These are phyloP conservation scores for Junonia oenone DNA, from an alignment of 2,888 invertebrate genomes.

Conservation along the genomic window DNA sequence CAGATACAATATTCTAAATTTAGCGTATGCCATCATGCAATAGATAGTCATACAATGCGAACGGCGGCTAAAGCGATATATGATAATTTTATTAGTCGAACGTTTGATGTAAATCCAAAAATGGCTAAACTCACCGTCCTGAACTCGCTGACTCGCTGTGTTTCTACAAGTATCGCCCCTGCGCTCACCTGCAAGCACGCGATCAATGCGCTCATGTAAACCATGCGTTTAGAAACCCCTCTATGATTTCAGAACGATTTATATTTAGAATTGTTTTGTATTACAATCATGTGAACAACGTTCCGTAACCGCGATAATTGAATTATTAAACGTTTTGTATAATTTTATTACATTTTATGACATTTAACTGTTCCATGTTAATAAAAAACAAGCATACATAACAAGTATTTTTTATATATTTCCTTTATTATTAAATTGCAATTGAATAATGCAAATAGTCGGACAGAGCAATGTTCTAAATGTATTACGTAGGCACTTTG, in stretches of 20 bases:
- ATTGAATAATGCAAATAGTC: background rate
- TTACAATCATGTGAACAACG: slow-evolving; percentile 1
- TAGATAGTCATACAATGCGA: slow-evolving; percentile 45
- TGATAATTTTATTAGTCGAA: slow-evolving; percentile 14
- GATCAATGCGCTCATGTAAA: slow-evolving; percentile 68
- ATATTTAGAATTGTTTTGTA: slow-evolving; percentile 21
- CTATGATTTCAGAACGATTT: slow-evolving; percentile 21
- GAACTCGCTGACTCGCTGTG: slow-evolving; percentile 68
- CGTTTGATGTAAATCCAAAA: slow-evolving; percentile 16
- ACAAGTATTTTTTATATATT: background rate
- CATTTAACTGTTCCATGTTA: background rate
- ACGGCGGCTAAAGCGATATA: slow-evolving; percentile 28
- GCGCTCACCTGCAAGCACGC: slow-evolving; percentile 75
- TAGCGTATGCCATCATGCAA: slow-evolving; percentile 62
- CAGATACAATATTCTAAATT: slow-evolving; percentile 52
- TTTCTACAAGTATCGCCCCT: slow-evolving; percentile 73
- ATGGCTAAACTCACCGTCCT: slow-evolving; percentile 61
- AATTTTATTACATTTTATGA: background rate
- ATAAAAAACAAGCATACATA: too few species aligned
- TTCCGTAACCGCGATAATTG: background rate
- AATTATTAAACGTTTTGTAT: background rate
- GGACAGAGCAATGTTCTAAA: slow-evolving; percentile 15
- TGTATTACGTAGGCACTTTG: slow-evolving; percentile 28
- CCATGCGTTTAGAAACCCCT: slow-evolving; percentile 47
- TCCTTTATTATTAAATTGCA: background rate